Evolutionary conservation across 2,888 invertebrate species (phyloP).

Genomic region (Uloborus plumipes): DNA sequence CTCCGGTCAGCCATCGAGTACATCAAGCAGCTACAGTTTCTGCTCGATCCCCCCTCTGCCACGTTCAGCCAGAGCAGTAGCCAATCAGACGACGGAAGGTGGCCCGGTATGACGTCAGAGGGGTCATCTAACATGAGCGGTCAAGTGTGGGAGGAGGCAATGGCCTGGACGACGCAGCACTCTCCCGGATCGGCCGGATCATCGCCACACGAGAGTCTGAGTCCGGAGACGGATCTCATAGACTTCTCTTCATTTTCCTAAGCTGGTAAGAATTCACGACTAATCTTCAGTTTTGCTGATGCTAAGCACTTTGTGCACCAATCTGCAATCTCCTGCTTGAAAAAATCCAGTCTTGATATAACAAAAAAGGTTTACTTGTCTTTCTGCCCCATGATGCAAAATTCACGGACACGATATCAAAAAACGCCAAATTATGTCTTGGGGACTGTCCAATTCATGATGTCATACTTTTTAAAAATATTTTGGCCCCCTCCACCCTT

Average conservation of each 20-base stretch:
- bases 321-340: no score
- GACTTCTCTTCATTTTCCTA: conserved; percentile 53
- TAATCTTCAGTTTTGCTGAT: not conserved
- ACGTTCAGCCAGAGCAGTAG: not conserved
- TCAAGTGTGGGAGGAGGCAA: conserved; percentile 46
- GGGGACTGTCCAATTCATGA: no score
- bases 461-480: no score
- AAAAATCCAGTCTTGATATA: no score
- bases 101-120: not conserved
- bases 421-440: no score
- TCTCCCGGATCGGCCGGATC: conserved; percentile 52
- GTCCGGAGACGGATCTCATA: conserved; percentile 47
- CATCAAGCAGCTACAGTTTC: conserved; percentile 84
- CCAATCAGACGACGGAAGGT: not conserved
- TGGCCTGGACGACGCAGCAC: conserved; percentile 13
- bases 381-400: no score
- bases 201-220: conserved; percentile 56
- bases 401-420: no score
- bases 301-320: no score
- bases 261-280: not conserved
- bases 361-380: no score
- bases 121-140: conserved; percentile 5
- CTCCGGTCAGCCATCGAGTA: conserved; percentile 90
- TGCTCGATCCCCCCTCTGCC: conserved; percentile 73
- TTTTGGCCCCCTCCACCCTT: no score